A percentile compares a stretch with the other conserved stretches of the same genome.
Conservation (phyloP, 2,888 invertebrate genomes). For the Aphidius colemani region DNA sequence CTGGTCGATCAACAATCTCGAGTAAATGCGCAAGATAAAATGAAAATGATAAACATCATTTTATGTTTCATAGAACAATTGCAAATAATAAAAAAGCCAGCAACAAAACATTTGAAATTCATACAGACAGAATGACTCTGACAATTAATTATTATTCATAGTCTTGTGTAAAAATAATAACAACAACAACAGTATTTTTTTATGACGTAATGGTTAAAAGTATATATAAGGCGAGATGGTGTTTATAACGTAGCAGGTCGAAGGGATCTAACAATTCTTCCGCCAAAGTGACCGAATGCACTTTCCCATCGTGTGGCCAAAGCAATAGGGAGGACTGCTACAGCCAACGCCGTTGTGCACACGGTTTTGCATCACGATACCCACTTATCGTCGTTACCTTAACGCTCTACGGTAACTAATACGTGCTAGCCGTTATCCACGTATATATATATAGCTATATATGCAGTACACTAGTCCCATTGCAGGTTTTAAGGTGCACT, state of each 20-base stretch:
- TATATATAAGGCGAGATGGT: conserved; percentile 21
- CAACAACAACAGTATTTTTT: conserved; percentile 7
- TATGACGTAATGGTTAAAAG: conserved; percentile 14
- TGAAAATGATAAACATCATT: conserved; percentile 8
- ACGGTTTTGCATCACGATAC: conserved; percentile 41
- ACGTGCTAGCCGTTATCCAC: conserved; percentile 34
- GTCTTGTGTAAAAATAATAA: conserved; percentile 1
- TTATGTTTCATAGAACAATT: neutral
- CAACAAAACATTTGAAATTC: too few species aligned
- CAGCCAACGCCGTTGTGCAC: conserved; percentile 4
- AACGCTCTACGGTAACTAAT: conserved; percentile 38
- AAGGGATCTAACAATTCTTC: conserved; percentile 22
- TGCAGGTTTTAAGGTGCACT: conserved; percentile 18
- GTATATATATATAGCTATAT: conserved; percentile 2
- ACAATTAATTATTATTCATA: conserved; percentile 12
- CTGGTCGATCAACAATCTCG: too few species aligned
- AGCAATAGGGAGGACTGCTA: conserved; percentile 21
- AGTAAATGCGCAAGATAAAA: neutral
- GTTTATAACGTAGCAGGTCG: conserved; percentile 19
- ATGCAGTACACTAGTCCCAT: conserved; percentile 8
- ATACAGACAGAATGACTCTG: neutral
- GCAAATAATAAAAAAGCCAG: neutral
- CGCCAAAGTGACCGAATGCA: conserved; percentile 40
- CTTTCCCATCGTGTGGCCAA: conserved; percentile 39
- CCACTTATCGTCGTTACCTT: conserved; percentile 38